A percentile compares a stretch with the other conserved stretches of the same genome.
Evolutionary conservation across 1,140 invertebrate genomes (phyloP).

Genomic region (Nomia melanderi): DNA sequence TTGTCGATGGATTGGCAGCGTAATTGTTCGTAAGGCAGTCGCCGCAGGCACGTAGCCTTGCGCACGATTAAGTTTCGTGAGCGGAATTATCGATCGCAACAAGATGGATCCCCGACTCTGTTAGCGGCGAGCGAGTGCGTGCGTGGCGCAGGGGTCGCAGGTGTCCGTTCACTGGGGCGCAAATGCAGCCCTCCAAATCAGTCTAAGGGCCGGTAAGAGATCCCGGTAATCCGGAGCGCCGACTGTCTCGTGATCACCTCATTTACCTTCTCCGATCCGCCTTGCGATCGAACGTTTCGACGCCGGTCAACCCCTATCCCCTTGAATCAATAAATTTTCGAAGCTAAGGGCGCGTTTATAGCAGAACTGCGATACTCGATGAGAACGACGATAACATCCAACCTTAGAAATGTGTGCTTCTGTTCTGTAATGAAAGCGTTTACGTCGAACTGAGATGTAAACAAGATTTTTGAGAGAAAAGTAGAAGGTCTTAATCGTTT

Average conservation of each 20-base stretch:
- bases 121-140: conserved; percentile 2
- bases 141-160: background rate
- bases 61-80: background rate
- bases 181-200: conserved; percentile 6
- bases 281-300: conserved; percentile 6
- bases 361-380: too few species aligned
- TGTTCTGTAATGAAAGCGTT: too few species aligned
- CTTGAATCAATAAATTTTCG: too few species aligned
- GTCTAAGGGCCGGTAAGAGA: background rate
- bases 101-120: conserved; percentile 14
- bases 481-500: too few species aligned
- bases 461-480: too few species aligned
- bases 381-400: too few species aligned
- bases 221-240: background rate
- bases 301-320: background rate
- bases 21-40: conserved; percentile 14
- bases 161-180: conserved; percentile 8
- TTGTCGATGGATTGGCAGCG: background rate
- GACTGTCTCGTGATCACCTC: conserved; percentile 9
- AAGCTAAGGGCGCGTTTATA: too few species aligned
- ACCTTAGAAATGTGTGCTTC: too few species aligned
- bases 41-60: background rate
- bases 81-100: conserved; percentile 14
- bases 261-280: background rate
- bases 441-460: too few species aligned